phyloP scores from a whole-genome alignment of 2,113 vertebrate genomes.

The Daphoenositta chrysoptera region DNA sequence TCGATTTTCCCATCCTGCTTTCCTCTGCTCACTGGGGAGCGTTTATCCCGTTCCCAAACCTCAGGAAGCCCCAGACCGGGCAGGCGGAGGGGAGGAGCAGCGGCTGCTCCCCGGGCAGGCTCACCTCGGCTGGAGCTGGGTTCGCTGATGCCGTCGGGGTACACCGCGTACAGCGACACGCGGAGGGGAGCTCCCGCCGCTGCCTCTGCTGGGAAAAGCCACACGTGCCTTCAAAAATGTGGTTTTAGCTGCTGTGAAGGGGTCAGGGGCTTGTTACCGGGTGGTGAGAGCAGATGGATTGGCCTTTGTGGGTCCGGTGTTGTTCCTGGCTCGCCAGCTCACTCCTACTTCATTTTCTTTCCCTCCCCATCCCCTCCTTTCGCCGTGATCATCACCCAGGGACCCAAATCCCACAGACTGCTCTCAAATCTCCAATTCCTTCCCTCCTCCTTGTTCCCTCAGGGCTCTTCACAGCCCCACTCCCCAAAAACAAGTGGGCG shows the following conservation, averaged over 20 bases:
- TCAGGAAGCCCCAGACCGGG: rapidly evolving
- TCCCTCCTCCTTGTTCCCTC: neutral
- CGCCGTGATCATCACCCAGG: neutral
- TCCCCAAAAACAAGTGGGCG: neutral
- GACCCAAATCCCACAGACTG: neutral
- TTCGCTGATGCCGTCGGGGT: neutral
- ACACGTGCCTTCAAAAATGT: neutral
- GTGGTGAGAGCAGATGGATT: rapidly evolving
- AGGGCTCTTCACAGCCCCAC: neutral
- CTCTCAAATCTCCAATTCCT: rapidly evolving
- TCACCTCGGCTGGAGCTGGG: conserved; percentile 12
- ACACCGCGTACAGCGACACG: neutral
- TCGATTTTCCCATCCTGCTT: rapidly evolving
- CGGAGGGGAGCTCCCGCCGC: neutral
- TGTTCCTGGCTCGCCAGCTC: neutral
- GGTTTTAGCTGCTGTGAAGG: rapidly evolving
- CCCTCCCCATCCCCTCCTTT: neutral
- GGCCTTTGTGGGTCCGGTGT: rapidly evolving
- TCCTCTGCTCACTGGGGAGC: neutral
- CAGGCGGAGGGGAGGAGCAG: rapidly evolving
- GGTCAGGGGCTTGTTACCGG: neutral
- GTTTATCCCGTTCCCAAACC: rapidly evolving
- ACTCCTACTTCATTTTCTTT: rapidly evolving
- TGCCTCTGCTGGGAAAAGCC: neutral
- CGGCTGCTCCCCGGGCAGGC: too few relatives aligned